Conservation (phyloP, 2,797 vertebrate species). For the Numenius phaeopus region DNA sequence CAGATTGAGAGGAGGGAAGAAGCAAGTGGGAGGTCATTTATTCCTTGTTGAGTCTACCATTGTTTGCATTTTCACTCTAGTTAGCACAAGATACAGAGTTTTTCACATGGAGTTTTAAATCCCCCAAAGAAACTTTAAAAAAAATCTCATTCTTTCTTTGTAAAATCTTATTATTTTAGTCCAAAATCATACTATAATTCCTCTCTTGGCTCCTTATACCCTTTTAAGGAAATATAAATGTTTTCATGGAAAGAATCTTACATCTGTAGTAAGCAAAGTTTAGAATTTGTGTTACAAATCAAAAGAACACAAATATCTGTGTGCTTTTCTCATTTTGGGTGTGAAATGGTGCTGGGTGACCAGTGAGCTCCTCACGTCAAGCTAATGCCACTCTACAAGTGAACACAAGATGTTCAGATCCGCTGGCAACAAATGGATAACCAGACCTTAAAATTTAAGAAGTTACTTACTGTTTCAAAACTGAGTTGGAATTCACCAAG, state of each 20-base stretch:
- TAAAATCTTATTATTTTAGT: not conserved
- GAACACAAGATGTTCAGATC: not conserved
- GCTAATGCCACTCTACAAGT: accelerated
- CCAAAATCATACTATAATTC: not conserved
- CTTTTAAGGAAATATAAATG: not conserved
- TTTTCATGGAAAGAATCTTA: not conserved
- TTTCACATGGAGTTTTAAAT: not conserved
- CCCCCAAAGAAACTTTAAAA: too few species aligned
- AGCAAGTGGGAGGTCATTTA: not conserved
- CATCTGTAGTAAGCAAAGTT: not conserved
- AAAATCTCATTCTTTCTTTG: not conserved
- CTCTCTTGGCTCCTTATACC: not conserved
- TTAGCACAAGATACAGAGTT: not conserved
- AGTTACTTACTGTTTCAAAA: accelerated
- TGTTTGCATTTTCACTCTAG: not conserved
- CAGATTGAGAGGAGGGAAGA: not conserved
- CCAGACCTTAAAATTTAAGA: accelerated
- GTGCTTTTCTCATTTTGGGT: not conserved
- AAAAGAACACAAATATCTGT: not conserved
- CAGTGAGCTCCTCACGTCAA: not conserved
- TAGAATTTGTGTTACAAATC: not conserved
- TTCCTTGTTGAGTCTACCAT: not conserved
- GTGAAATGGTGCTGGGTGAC: not conserved
- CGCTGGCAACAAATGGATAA: accelerated
- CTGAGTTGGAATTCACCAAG: accelerated